Evolutionary conservation across 2,113 vertebrate genomes (phyloP).

Genomic region (Pelobates fuscus): DNA sequence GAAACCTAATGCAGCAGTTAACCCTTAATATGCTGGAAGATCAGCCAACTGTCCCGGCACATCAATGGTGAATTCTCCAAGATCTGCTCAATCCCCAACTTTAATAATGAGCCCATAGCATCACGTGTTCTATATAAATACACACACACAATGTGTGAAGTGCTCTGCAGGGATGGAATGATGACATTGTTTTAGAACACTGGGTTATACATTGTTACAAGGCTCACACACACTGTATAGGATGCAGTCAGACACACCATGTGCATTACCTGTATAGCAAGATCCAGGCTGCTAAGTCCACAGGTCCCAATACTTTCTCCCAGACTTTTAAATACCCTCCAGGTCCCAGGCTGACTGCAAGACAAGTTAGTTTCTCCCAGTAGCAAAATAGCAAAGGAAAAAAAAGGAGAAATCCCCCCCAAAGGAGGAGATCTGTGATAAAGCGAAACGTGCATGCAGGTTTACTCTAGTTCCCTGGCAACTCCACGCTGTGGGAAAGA

Average conservation of each 20-base stretch:
- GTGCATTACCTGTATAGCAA: not conserved
- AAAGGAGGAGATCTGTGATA: conserved; percentile 1
- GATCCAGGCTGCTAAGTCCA: not conserved
- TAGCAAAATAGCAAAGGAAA: not conserved
- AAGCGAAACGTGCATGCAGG: conserved; percentile 40
- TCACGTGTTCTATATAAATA: no score
- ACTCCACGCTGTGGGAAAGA: conserved; percentile 46
- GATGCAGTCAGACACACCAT: not conserved
- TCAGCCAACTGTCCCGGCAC: no score
- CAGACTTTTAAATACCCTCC: not conserved
- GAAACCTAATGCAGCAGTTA: not conserved
- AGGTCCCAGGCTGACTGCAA: not conserved
- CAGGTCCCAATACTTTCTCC: not conserved
- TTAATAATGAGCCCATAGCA: no score
- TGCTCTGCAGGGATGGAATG: no score
- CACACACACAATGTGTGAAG: not conserved
- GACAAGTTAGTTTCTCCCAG: not conserved
- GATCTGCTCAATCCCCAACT: no score
- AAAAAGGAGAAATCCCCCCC: not conserved
- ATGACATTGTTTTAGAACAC: no score
- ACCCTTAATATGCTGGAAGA: no score
- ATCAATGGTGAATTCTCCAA: no score
- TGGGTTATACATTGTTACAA: no score
- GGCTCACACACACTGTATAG: not conserved
- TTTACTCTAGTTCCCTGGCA: conserved; percentile 48